Conservation (phyloP, 2,113 vertebrate genomes). For the Notothenia coriiceps region DNA sequence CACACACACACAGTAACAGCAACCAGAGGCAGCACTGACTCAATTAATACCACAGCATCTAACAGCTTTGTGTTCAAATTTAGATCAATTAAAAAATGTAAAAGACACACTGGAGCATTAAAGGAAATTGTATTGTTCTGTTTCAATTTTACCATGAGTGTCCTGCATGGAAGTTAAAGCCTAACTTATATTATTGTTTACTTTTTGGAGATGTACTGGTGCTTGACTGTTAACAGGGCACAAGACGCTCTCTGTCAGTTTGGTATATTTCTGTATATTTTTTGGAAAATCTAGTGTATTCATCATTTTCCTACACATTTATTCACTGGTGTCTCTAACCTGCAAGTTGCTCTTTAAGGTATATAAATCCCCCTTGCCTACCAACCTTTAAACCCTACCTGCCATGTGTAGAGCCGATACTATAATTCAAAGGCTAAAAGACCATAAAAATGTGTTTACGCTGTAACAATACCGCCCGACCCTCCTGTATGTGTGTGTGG, state of each 20-base stretch:
- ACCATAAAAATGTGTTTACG: slow-evolving; percentile 72
- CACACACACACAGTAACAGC: neutral
- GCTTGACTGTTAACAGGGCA: slow-evolving; percentile 27
- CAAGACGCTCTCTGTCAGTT: slow-evolving; percentile 34
- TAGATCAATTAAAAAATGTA: slow-evolving; percentile 57
- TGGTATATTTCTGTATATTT: neutral
- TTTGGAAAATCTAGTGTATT: no score
- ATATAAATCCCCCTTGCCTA: slow-evolving; percentile 69
- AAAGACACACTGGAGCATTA: slow-evolving; percentile 44
- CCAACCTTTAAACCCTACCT: slow-evolving; percentile 65
- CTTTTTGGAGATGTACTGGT: slow-evolving; percentile 14
- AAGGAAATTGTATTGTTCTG: slow-evolving; percentile 45
- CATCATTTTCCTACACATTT: no score
- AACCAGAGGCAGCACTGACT: slow-evolving; percentile 31
- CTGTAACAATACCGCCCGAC: slow-evolving; percentile 65
- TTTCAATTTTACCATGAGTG: slow-evolving; percentile 45
- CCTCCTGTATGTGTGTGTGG: slow-evolving; percentile 53
- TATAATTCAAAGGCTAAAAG: slow-evolving; percentile 63
- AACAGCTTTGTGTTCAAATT: slow-evolving; percentile 38
- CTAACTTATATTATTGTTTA: slow-evolving; percentile 43
- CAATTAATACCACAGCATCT: slow-evolving; percentile 35
- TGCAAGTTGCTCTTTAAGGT: slow-evolving; percentile 38
- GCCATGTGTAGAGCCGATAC: slow-evolving; percentile 59
- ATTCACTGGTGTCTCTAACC: no score
- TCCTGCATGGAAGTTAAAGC: neutral